Conservation (phyloP, 2,113 vertebrate genomes). For the Glaucidium brasilianum region DNA sequence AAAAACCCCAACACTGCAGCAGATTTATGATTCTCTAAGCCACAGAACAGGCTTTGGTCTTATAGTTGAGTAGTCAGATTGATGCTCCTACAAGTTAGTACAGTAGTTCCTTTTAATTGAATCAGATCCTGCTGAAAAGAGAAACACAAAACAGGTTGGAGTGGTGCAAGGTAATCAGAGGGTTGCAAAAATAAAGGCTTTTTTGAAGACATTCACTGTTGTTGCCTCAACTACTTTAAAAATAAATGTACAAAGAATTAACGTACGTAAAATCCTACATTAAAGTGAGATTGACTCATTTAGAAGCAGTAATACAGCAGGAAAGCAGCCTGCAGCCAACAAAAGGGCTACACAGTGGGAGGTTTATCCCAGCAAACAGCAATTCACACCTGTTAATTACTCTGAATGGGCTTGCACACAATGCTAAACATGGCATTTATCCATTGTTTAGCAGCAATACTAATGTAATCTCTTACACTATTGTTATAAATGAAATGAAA, state of each 20-base stretch:
- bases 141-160: not conserved
- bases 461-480: not conserved
- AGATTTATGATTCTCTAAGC: not conserved
- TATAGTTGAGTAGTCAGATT: not conserved
- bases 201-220: slow-evolving; percentile 13
- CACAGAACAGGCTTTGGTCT: not conserved
- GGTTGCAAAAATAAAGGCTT: not conserved
- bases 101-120: not conserved
- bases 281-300: slow-evolving; percentile 12
- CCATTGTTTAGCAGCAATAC: slow-evolving; percentile 27
- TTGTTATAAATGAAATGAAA: not conserved
- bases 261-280: not conserved
- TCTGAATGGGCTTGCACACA: not conserved
- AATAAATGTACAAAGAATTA: not conserved
- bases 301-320: not conserved
- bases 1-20: not conserved
- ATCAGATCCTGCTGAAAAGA: not conserved
- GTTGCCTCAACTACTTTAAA: not conserved
- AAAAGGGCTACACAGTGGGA: slow-evolving; percentile 10
- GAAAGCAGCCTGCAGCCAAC: slow-evolving; percentile 1
- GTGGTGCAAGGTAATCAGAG: not conserved
- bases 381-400: slow-evolving; percentile 61
- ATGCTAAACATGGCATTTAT: not conserved
- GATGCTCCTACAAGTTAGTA: not conserved
- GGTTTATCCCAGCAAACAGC: slow-evolving; percentile 30